These are phyloP conservation scores for Kryptolebias ocellatus DNA, from an alignment of 2,797 vertebrate species.

Conservation along the genomic window DNA sequence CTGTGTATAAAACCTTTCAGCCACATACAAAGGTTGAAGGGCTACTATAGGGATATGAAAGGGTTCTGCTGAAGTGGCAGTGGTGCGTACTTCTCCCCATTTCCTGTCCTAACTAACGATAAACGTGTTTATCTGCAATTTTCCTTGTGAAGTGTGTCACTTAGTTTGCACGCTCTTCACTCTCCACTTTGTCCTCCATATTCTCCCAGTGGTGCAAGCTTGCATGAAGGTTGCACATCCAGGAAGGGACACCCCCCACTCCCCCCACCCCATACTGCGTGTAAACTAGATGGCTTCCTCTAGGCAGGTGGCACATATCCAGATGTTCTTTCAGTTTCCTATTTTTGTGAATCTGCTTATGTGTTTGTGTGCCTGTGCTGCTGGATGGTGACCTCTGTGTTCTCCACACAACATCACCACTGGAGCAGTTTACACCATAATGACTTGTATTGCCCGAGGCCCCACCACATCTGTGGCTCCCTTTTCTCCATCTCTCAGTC, in stretches of 20 bases:
- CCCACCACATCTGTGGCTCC: conserved; percentile 80
- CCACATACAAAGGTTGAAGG: conserved; percentile 45
- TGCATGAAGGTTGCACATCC: conserved; percentile 79
- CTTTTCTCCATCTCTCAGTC: conserved; percentile 72
- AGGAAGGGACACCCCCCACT: conserved; percentile 71
- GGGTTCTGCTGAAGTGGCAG: conserved; percentile 39
- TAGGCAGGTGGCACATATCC: conserved; percentile 80
- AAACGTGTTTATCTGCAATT: conserved; percentile 78
- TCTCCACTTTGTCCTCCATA: conserved; percentile 73
- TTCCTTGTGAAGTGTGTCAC: conserved; percentile 76
- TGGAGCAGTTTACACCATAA: conserved; percentile 83
- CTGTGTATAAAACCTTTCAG: conserved; percentile 37
- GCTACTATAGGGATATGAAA: conserved; percentile 67
- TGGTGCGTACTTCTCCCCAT: conserved; percentile 56
- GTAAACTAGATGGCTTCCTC: conserved; percentile 84
- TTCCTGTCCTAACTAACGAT: conserved; percentile 69
- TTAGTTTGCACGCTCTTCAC: conserved; percentile 79
- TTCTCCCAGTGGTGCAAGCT: conserved; percentile 73
- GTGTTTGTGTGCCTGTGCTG: conserved; percentile 61
- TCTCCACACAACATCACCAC: conserved; percentile 73
- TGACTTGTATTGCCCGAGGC: conserved; percentile 84
- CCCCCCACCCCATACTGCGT: conserved; percentile 64
- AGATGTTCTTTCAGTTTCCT: conserved; percentile 81
- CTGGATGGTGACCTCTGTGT: conserved; percentile 71
- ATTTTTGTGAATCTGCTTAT: conserved; percentile 49